Base-by-base conservation (phyloP, 2,888 invertebrate species). In the Heteromurus nitidus region DNA sequence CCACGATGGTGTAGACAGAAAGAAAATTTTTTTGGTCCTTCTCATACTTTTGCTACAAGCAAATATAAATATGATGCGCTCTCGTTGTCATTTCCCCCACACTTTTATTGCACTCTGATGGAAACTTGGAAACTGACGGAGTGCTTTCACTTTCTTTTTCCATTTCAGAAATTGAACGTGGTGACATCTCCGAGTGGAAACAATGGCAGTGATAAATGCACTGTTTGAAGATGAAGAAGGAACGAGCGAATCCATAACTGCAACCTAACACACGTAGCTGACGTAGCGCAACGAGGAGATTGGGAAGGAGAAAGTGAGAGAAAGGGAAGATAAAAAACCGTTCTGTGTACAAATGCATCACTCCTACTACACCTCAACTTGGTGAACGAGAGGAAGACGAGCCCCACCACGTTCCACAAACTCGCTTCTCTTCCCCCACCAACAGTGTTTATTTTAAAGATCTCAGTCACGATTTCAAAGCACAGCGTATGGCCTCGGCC, bases 401-500 rank as follows among this genome's bases (percentile, higher is more conserved):
- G 47, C n/a, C n/a, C 16, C 3, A 36, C 36, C n/a, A n/a, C n/a
- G n/a, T n/a, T n/a, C n/a, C n/a, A n/a, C n/a, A n/a, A n/a, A n/a
- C n/a, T n/a, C n/a, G n/a, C n/a, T n/a, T n/a, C n/a, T n/a, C n/a
- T n/a, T n/a, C n/a, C n/a, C n/a, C n/a, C n/a, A n/a, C n/a, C n/a
- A 47, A 20, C 7, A 47, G 65, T 22, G 65, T 55, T 69, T 55
- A 47, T 28, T 74, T 50, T 74, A 60, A 60, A 60, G 60, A 60
- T 60, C 30, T 30, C 30, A 42, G 53, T 31, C 64, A 62, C 74
- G 26, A 64, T 47, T 75, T 60, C 20, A 74, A 67, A 80, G 68
- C 64, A 44, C 68, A 79, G 75, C 80, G 84, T 83, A 86, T 86
- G 86, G 86, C 86, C 85, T 82, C 86, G 79, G 69, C 75, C 65